Evolutionary conservation across 2,797 vertebrate genomes (phyloP).

Genomic region (Propithecus deckenii): DNA sequence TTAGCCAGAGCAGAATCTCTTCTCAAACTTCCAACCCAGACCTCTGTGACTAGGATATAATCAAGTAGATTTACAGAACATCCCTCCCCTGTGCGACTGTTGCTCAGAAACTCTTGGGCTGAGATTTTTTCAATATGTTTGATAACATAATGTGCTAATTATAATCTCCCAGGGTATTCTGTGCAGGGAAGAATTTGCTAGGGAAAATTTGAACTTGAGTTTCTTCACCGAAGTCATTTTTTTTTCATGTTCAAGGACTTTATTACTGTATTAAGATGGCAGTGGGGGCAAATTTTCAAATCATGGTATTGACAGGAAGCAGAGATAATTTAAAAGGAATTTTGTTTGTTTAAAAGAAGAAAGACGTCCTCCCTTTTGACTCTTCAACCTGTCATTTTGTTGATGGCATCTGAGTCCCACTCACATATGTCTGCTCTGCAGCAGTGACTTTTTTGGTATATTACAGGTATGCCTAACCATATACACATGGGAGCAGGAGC

Average conservation of each 20-base stretch:
- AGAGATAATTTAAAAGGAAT: conserved; percentile 17
- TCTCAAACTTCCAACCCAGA: neutral
- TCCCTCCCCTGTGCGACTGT: neutral
- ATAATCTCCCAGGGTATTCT: neutral
- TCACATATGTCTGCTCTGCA: neutral
- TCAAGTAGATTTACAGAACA: neutral
- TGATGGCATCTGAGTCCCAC: neutral
- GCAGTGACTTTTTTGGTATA: conserved; percentile 47
- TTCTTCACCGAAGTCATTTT: neutral
- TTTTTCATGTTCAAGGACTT: neutral
- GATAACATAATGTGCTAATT: neutral
- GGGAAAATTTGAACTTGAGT: conserved; percentile 27
- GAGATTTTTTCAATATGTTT: neutral
- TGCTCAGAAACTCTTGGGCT: neutral
- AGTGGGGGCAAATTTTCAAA: neutral
- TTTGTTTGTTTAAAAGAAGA: conserved; percentile 32
- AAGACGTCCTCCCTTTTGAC: neutral
- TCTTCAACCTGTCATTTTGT: neutral
- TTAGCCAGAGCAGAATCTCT: neutral
- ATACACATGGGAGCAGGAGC: conserved; percentile 90
- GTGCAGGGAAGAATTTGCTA: neutral
- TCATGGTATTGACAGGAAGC: conserved; percentile 10
- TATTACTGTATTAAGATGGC: neutral
- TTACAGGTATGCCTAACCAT: conserved; percentile 91
- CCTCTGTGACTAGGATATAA: neutral